Base-by-base conservation (phyloP, 2,888 invertebrate genomes). In the Tricholauxania praeusta region DNA sequence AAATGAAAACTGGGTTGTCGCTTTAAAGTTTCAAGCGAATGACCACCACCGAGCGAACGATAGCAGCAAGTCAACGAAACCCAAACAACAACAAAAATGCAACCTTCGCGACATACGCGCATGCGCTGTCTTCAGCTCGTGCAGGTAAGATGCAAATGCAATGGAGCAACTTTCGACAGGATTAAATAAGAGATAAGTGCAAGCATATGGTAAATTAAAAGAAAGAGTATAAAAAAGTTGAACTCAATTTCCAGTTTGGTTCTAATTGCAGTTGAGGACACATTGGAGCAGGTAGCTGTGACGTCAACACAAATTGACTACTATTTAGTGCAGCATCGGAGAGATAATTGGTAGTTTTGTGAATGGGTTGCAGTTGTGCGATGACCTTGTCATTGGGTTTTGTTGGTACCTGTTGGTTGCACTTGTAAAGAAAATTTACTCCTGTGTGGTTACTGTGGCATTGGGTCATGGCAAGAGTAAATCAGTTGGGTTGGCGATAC, bases 321-420 rank as follows among this genome's bases (percentile, higher is more conserved):
- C 32, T 39, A 62, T 49, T 49, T 47, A 62, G 39, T 39, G 39
- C 10, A 39, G 39, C 39, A 39, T 39, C 39, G 39, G 39, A 3
- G 10, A 39, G 39, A 39, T 70, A 63, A 62, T 53, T 64, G 52
- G 48, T 47, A 39, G 51, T 15, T 28, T 60, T 63, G 70, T 15
- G 53, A 70, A 70, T 63, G 63, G 66, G 52, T 15, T 66, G 72
- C 59, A 71, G 70, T 62, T 55, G 47, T 68, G 51, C 52, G 47
- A 19, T 80, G 82, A 81, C 81, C 82, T 82, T 82, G 82, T 51
- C 65, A 55, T 70, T 48, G 57, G 72, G 52, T 60, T 22, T 65
- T 65, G 51, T 47, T 39, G 39, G 39, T 39, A 39, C 51, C 53
- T 53, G 53, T 51, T 22, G 39, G 1, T 49, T 63, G 59, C 49